These are phyloP conservation scores for Rhingia campestris DNA, from an alignment of 2,888 invertebrate species.

Conservation along the genomic window DNA sequence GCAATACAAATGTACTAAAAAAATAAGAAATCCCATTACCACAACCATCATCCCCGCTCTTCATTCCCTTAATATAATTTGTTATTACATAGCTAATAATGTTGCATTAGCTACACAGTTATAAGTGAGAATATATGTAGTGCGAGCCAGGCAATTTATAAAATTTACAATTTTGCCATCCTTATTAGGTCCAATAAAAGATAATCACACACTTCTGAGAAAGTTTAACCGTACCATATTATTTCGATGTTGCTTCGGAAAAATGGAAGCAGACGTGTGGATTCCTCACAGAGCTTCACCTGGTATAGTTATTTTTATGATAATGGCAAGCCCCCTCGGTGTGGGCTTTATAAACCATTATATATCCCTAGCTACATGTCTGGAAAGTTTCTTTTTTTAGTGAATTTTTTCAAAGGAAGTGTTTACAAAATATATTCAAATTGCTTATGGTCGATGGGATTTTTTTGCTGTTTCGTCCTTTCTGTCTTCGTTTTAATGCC, in stretches of 20 bases:
- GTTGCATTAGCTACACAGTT: conserved; percentile 33
- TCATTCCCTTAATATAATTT: conserved; percentile 33
- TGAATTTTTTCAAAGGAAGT: conserved; percentile 14
- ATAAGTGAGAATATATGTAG: conserved; percentile 60
- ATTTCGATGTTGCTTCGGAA: conserved; percentile 23
- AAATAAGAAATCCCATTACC: too few relatives aligned
- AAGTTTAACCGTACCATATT: conserved; percentile 38
- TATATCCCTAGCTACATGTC: background rate
- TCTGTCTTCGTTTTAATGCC: too few relatives aligned
- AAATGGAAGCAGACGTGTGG: conserved; percentile 1
- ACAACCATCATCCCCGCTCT: too few relatives aligned
- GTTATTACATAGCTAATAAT: conserved; percentile 37
- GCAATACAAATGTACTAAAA: too few relatives aligned
- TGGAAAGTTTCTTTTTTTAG: conserved; percentile 14
- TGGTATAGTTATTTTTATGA: too few relatives aligned
- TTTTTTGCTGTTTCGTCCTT: background rate
- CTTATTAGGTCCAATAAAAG: conserved; percentile 71
- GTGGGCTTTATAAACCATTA: background rate
- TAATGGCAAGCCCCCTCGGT: too few relatives aligned
- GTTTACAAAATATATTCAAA: conserved; percentile 40
- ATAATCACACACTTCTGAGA: conserved; percentile 59
- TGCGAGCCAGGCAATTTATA: conserved; percentile 16
- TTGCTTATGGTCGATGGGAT: conserved; percentile 28
- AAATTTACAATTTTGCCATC: conserved; percentile 37
- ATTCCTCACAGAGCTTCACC: too few relatives aligned